These are phyloP conservation scores for Struthidea cinerea DNA, from an alignment of 2,113 vertebrate species.

Conservation along the genomic window DNA sequence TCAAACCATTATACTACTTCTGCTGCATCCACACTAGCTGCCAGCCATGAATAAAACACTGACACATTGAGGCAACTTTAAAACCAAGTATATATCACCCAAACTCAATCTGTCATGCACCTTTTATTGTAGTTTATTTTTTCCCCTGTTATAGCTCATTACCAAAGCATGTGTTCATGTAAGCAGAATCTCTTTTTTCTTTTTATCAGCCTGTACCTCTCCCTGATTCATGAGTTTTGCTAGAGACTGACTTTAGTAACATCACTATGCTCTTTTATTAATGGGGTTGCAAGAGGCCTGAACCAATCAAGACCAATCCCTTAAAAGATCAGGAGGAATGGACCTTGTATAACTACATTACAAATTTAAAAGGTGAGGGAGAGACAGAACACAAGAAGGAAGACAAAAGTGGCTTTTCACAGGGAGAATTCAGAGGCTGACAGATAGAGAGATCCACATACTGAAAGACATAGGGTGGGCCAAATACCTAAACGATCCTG, in stretches of 20 bases:
- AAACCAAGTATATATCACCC: not conserved
- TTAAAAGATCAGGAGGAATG: not conserved
- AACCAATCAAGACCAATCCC: not conserved
- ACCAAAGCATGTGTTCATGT: not conserved
- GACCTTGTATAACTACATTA: not conserved
- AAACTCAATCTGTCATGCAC: not conserved
- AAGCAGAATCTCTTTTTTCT: not conserved
- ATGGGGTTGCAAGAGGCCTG: not conserved
- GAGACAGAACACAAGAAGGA: not conserved
- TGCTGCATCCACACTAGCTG: not conserved
- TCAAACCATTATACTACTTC: not conserved
- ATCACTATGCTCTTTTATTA: not conserved
- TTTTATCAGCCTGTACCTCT: not conserved
- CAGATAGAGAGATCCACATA: rapidly evolving
- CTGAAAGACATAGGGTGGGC: not conserved
- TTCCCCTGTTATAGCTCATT: not conserved
- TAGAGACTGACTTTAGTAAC: not conserved
- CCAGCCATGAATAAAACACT: not conserved
- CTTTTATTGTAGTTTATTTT: conserved; percentile 24
- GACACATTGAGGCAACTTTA: not conserved
- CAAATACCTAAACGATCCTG: not conserved
- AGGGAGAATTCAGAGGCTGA: not conserved
- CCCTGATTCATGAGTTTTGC: not conserved
- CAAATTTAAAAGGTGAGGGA: not conserved
- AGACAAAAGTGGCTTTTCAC: not conserved